Evolutionary conservation across 2,888 invertebrate genomes (phyloP), one percentile per base, ranked within the genome.

Genomic region (Drosophila buzzatii): DNA sequence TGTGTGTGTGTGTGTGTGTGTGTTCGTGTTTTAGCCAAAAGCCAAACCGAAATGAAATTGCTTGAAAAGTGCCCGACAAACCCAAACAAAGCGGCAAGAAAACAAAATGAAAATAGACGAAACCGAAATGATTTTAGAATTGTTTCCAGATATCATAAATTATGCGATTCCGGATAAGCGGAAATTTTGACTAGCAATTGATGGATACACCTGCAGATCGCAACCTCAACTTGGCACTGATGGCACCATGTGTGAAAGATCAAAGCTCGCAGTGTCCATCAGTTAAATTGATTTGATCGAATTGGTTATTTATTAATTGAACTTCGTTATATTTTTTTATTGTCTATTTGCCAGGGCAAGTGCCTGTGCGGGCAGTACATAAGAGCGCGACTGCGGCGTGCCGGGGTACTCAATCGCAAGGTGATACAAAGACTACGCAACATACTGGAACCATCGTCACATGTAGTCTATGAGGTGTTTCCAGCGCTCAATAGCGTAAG

Each of bases 281-380:
- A 73, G 62, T 64, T 62, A 27, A 58, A 67, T 64, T 67, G 66
- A 82, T 68, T 73, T 68, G 52, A 55, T 61, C 33, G 44, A 57
- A 57, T 57, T 57, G 33, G 39, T 53, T 53, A 58, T 76, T 76
- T 53, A 58, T 76, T 76, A 70, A 81, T 76, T 73, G 52, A 81
- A 58, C 57, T 64, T 56, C 45, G 56, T 70, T 61, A 60, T 59
- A 6, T 44, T 61, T 14, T 53, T 37, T 27, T 27, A 27, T 27
- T 53, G 20, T 37, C 37, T 53, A 35, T 31, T 67, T 52, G 33
- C 5, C 74, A 93, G 95, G 96, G 96, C 59, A 95, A 96, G 69
- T 95, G 96, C 31, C 93, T 97, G 6, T 97, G 97, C 90, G 94
- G 96, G 5, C 96, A 97, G 85, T 97, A 96, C 91, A 96, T 97